These are phyloP conservation scores for Heteropelma amictum DNA, from an alignment of 2,888 invertebrate genomes.

Conservation along the genomic window DNA sequence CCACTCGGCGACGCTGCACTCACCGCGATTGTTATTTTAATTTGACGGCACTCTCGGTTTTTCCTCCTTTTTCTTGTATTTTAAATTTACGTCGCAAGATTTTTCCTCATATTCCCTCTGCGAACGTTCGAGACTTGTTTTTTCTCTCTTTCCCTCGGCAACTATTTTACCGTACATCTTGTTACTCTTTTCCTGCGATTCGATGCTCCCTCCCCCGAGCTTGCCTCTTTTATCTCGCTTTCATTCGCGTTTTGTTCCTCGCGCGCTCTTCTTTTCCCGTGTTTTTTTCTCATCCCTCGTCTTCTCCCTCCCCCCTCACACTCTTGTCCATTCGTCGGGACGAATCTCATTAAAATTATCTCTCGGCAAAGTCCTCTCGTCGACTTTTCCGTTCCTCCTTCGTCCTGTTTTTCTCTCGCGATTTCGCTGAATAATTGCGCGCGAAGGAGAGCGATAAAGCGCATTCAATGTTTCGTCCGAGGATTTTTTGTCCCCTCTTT, in stretches of 20 bases:
- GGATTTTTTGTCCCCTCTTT: constrained; percentile 15
- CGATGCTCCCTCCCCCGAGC: constrained; percentile 33
- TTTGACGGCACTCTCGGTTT: too few relatives aligned
- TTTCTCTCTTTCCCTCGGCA: neutral
- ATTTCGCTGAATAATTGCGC: neutral
- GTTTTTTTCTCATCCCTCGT: neutral
- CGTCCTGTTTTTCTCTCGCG: neutral
- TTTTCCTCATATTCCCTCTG: constrained; percentile 60
- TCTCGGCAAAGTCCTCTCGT: constrained; percentile 58
- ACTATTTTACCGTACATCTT: constrained; percentile 5
- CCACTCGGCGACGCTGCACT: constrained; percentile 23
- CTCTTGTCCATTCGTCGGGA: constrained; percentile 34
- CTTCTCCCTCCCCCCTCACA: constrained; percentile 3
- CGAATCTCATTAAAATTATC: constrained; percentile 74
- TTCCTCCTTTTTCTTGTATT: constrained; percentile 67
- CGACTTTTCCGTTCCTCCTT: constrained; percentile 37
- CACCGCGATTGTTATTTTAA: constrained; percentile 58
- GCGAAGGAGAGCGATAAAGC: constrained; percentile 32
- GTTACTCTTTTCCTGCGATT: constrained; percentile 6
- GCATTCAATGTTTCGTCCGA: constrained; percentile 35
- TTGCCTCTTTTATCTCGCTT: constrained; percentile 39
- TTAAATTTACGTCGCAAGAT: constrained; percentile 67
- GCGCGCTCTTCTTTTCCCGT: too few relatives aligned
- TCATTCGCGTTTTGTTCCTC: neutral
- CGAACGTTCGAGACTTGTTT: constrained; percentile 18